A percentile compares a stretch with the other conserved stretches of the same genome.
Evolutionary conservation across 2,797 vertebrate genomes (phyloP).

Genomic region (Octomys mimax): DNA sequence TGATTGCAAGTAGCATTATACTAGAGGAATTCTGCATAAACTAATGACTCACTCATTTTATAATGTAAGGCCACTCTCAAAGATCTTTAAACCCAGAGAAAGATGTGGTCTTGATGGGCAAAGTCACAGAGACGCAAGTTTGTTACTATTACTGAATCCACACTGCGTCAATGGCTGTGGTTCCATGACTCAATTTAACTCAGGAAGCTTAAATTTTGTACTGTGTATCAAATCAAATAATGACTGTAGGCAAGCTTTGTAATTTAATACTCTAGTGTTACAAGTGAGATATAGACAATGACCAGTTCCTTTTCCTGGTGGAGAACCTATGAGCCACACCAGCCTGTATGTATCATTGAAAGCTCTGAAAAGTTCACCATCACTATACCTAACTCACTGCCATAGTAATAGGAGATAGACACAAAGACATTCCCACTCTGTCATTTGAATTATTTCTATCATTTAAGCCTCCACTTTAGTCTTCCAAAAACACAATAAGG

Average conservation of each 20-base stretch:
- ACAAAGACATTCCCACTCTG: not conserved
- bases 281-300: not conserved
- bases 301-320: no score
- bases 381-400: not conserved
- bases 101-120: not conserved
- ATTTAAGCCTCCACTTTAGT: not conserved
- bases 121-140: not conserved
- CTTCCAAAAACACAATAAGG: not conserved
- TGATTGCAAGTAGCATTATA: not conserved
- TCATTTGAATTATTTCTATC: not conserved
- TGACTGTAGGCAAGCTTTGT: not conserved
- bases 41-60: conserved; percentile 1
- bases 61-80: not conserved
- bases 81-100: not conserved
- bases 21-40: conserved; percentile 39
- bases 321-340: not conserved
- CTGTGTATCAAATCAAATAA: not conserved
- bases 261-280: not conserved
- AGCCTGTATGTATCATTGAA: not conserved
- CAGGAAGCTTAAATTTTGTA: not conserved
- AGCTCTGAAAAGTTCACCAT: not conserved
- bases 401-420: not conserved
- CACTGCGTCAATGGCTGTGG: not conserved
- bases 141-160: not conserved
- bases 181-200: not conserved